phyloP scores from a whole-genome alignment of 1,140 invertebrate species.

The Drosophila azteca region DNA sequence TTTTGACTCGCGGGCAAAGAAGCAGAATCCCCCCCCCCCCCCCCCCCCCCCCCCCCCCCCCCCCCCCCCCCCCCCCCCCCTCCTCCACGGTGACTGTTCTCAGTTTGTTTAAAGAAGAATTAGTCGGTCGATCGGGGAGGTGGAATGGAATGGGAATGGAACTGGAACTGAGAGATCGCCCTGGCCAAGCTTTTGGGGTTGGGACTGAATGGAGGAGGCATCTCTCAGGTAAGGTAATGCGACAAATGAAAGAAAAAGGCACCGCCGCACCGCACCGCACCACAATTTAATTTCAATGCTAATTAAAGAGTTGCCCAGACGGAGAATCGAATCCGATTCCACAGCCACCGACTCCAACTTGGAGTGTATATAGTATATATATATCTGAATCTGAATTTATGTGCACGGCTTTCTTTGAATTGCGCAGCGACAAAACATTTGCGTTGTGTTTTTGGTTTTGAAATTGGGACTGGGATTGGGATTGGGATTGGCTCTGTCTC shows the following conservation, averaged over 20 bases:
- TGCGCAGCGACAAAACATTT: conserved; percentile 46
- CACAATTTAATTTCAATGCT: conserved; percentile 70
- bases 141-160: conserved; percentile 37
- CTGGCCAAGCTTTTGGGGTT: conserved; percentile 12
- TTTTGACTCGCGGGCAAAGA: conserved; percentile 19
- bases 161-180: conserved; percentile 44
- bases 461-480: conserved; percentile 19
- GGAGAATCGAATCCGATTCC: conserved; percentile 40
- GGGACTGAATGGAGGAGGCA: conserved; percentile 1
- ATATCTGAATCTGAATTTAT: conserved; percentile 53
- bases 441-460: conserved; percentile 11
- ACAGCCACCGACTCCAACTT: conserved; percentile 9
- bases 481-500: conserved; percentile 23
- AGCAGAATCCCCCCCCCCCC: conserved; percentile 2
- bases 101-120: conserved; percentile 75
- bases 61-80: conserved; percentile 6
- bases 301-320: conserved; percentile 56
- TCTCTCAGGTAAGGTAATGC: conserved; percentile 62
- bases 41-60: conserved; percentile 1
- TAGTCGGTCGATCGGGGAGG: conserved; percentile 60
- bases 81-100: conserved; percentile 20
- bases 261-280: no score
- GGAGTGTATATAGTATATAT: conserved; percentile 17
- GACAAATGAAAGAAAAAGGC: conserved; percentile 47
- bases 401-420: conserved; percentile 73